phyloP scores from a whole-genome alignment of 2,797 vertebrate species.

The Pantherophis alleghaniensis region DNA sequence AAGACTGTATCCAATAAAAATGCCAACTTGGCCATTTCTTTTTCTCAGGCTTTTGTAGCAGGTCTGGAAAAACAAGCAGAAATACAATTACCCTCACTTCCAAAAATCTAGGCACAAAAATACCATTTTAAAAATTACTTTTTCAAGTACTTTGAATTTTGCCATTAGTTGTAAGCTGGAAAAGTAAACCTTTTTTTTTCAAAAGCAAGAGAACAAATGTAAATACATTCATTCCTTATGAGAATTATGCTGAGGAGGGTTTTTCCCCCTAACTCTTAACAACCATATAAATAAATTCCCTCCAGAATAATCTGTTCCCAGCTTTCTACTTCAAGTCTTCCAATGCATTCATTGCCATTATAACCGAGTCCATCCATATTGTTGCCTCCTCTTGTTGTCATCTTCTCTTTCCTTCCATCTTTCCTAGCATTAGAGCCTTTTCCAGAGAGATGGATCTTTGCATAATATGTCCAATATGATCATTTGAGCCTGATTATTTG shows the following conservation, averaged over 20 bases:
- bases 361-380: not conserved
- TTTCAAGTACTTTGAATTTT: not conserved
- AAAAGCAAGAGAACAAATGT: not conserved
- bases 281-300: not conserved
- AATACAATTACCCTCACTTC: not conserved
- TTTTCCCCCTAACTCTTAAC: not conserved
- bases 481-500: not conserved
- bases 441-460: not conserved
- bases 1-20: not conserved
- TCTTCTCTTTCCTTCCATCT: not conserved
- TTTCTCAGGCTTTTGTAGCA: not conserved
- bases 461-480: not conserved
- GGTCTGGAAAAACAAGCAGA: not conserved
- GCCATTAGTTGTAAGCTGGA: not conserved
- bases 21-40: not conserved
- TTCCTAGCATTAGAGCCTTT: not conserved
- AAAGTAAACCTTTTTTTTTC: not conserved
- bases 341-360: not conserved
- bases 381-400: not conserved
- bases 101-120: constrained; percentile 1
- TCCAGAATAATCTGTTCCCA: not conserved
- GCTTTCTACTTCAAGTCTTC: not conserved
- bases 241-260: not conserved
- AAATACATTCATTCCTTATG: not conserved
- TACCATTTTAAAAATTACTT: not conserved